A percentile compares a stretch with the other conserved stretches of the same genome.
Conservation (phyloP, 1,140 invertebrate species). For the Papilio glaucus region DNA sequence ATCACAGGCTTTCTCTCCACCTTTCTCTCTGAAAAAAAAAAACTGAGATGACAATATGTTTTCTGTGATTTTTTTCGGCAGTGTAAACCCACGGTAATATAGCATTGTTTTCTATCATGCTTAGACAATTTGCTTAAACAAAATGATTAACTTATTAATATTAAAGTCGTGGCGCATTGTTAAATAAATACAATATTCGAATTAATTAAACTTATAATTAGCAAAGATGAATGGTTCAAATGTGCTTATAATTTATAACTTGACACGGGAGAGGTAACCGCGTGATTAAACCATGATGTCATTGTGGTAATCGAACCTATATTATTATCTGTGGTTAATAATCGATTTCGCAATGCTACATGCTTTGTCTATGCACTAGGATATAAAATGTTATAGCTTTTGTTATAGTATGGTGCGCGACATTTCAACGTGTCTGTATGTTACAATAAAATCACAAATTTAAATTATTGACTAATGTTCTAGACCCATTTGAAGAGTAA, state of each 20-base stretch:
- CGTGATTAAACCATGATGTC: slow-evolving; percentile 18
- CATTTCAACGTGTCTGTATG: no score
- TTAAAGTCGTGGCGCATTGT: neutral
- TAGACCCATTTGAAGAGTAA: no score
- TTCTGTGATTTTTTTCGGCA: no score
- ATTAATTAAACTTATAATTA: slow-evolving; percentile 19
- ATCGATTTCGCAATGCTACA: slow-evolving; percentile 18
- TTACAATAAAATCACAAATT: no score
- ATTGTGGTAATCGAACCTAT: slow-evolving; percentile 8
- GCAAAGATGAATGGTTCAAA: neutral
- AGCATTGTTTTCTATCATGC: neutral
- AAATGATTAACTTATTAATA: neutral
- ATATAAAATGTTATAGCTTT: neutral
- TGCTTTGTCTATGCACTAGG: neutral
- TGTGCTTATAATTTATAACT: neutral
- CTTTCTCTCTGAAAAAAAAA: no score
- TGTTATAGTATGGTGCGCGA: neutral
- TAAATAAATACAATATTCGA: neutral
- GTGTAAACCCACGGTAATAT: no score
- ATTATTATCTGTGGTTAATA: slow-evolving; percentile 13
- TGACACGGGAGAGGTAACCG: neutral
- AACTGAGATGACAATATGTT: no score
- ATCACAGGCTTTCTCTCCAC: no score
- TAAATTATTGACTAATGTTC: no score
- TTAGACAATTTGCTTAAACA: neutral